Conservation (phyloP, 2,888 invertebrate species). For the Agrochola macilenta region DNA sequence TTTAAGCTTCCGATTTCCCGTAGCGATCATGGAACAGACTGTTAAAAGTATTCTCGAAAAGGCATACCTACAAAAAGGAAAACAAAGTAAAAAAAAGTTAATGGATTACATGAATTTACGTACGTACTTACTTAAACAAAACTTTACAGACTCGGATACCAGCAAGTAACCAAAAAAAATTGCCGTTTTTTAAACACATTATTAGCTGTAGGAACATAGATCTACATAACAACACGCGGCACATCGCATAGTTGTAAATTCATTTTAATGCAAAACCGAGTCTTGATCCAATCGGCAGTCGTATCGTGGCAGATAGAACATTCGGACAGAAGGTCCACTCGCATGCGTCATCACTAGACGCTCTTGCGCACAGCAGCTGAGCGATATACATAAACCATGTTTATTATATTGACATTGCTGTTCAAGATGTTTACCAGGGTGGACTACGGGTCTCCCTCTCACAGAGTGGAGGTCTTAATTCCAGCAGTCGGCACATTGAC, state of each 20-base stretch:
- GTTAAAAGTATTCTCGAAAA: neutral
- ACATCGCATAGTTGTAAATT: slow-evolving; percentile 27
- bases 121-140: neutral
- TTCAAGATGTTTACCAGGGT: neutral
- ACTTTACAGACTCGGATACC: neutral
- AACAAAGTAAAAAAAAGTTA: too few species aligned
- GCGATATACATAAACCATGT: neutral
- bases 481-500: neutral
- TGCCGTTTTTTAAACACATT: neutral
- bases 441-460: neutral
- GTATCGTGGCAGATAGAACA: neutral
- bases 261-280: slow-evolving; percentile 50
- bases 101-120: neutral
- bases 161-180: neutral
- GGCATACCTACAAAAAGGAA: too few species aligned
- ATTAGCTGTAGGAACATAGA: neutral
- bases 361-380: too few species aligned
- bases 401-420: neutral
- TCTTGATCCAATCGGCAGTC: slow-evolving; percentile 38
- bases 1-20: neutral
- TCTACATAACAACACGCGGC: too few species aligned
- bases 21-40: neutral
- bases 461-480: neutral
- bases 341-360: neutral
- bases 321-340: slow-evolving; percentile 19